Base-by-base conservation (phyloP, 2,797 vertebrate species). In the Gorsachius magnificus region DNA sequence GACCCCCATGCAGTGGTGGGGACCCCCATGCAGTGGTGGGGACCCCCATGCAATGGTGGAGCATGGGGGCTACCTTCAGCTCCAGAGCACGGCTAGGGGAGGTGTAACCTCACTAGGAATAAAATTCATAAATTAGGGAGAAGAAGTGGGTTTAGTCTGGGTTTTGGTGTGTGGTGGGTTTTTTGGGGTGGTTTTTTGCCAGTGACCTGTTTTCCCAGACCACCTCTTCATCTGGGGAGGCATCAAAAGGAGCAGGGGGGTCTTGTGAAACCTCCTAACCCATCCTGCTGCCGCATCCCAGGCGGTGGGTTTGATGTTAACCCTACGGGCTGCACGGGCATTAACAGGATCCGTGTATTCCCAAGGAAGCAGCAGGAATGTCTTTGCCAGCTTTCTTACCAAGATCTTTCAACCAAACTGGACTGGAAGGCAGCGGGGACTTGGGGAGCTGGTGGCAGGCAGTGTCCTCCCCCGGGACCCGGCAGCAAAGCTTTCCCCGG, bases 281-380 rank as follows among this genome's bases (percentile, higher is more conserved):
- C 66, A 4, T 19, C 65, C 60, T 66, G 5, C 66, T 5, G 36
- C 66, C 1, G 3, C 28, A 2, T 29, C 60, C 74, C n/a, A 3
- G n/a, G 38, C 1, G 2, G 26, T 5, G 1, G 4, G 35, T 25
- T 35, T 12, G 24, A 1, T 26, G 71, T 4, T 8, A 13, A 7
- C 33, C 46, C 45, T 13, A 5, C 46, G 9, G 35, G 18, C 11
- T 3, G 0, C 31, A 8, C 1, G 2, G 28, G 14, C 4, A 0
- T 20, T 10, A 9, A 3, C 14, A 6, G 45, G 46, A 8, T 16
- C 71, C 8, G 13, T 0, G 13, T 9, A 2, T 61, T 28, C 65
- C 57, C 54, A 4, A 11, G 28, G 24, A 13, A 43, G 60, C 41
- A 54, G 41, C 54, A 16, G 68, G 20, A 16, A 15, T 4, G 21